Evolutionary conservation across 2,797 vertebrate genomes (phyloP).

Genomic region (Rhynchotus rufescens): DNA sequence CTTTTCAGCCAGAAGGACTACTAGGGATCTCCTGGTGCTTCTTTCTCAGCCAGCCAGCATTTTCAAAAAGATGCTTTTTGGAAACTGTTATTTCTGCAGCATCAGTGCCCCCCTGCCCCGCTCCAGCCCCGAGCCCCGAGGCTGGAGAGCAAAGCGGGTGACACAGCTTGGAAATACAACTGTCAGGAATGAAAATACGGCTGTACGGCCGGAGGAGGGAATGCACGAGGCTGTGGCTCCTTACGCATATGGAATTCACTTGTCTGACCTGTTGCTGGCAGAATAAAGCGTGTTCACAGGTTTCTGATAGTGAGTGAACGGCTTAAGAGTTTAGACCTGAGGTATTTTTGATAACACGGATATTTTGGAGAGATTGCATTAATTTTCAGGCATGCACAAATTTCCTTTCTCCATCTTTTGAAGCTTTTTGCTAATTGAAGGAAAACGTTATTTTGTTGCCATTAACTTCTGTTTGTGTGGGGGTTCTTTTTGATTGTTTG

Average conservation of each 20-base stretch:
- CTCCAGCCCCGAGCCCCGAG: rapidly evolving
- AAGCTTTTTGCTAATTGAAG: neutral
- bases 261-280: neutral
- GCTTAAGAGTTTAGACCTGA: neutral
- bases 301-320: rapidly evolving
- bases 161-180: neutral
- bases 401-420: neutral
- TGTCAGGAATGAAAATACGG: neutral
- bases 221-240: neutral
- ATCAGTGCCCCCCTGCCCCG: neutral
- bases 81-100: neutral
- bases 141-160: neutral
- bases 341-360: neutral
- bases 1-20: neutral
- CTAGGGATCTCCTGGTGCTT: neutral
- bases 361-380: neutral
- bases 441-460: neutral
- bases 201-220: neutral
- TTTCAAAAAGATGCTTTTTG: neutral
- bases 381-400: neutral
- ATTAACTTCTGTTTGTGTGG: neutral
- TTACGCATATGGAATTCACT: neutral
- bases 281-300: neutral
- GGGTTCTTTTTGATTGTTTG: no score
- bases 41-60: rapidly evolving